phyloP scores from a whole-genome alignment of 2,888 invertebrate species.

The Orthosia gothica region DNA sequence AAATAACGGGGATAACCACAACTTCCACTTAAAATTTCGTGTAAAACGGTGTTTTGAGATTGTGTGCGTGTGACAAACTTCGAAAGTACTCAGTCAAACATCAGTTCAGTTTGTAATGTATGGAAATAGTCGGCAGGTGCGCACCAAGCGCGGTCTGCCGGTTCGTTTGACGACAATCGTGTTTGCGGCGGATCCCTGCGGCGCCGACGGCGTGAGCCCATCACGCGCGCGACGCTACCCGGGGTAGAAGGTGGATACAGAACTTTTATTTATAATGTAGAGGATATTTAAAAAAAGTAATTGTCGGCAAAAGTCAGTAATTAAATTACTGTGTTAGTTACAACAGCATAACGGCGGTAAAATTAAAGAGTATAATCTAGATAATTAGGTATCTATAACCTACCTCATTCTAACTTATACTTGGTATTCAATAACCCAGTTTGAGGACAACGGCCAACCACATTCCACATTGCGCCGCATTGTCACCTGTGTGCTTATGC shows the following conservation, averaged over 20 bases:
- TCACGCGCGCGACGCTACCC: constrained; percentile 65
- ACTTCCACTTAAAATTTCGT: background rate
- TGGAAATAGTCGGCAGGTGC: constrained; percentile 82
- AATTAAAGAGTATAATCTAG: too few relatives aligned
- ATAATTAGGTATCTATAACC: background rate
- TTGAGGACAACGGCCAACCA: too few relatives aligned
- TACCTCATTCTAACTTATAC: background rate
- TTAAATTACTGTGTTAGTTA: background rate
- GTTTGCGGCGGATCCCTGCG: constrained; percentile 83
- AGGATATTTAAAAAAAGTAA: background rate
- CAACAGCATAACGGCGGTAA: background rate
- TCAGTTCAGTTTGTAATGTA: constrained; percentile 27
- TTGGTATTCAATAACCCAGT: background rate
- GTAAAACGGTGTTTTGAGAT: background rate
- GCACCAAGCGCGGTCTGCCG: constrained; percentile 78
- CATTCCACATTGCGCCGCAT: too few relatives aligned
- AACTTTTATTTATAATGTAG: constrained; percentile 37
- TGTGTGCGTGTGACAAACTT: constrained; percentile 27
- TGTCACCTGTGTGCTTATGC: too few relatives aligned
- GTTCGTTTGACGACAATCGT: constrained; percentile 89
- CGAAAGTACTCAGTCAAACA: constrained; percentile 28
- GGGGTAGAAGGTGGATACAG: constrained; percentile 64
- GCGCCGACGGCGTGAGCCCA: constrained; percentile 73
- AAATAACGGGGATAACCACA: constrained; percentile 5
- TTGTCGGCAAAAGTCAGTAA: background rate